phyloP scores from a whole-genome alignment of 2,888 invertebrate genomes.

The Netelia fuscicornis region DNA sequence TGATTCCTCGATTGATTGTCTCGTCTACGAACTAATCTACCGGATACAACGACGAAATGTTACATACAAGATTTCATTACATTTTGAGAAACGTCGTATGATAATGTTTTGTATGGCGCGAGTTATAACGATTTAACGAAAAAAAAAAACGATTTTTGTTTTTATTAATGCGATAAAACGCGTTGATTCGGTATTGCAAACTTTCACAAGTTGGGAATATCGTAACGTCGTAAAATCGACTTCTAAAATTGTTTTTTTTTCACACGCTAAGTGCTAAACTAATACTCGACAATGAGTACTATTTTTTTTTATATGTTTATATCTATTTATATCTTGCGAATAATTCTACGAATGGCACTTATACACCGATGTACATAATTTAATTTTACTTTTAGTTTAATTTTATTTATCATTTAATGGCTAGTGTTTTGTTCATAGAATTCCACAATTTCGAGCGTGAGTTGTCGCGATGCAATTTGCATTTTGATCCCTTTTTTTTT shows the following conservation, averaged over 20 bases:
- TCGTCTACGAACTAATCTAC: constrained; percentile 50
- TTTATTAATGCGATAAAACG: constrained; percentile 6
- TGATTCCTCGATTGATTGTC: constrained; percentile 61
- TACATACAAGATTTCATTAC: not conserved
- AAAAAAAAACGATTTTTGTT: not conserved
- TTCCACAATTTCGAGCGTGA: constrained; percentile 24
- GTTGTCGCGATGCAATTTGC: constrained; percentile 20
- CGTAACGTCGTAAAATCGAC: constrained; percentile 21
- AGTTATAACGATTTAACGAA: not conserved
- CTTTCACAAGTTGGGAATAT: constrained; percentile 9
- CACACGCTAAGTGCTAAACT: not conserved
- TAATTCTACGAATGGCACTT: constrained; percentile 48
- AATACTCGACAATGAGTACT: constrained; percentile 28
- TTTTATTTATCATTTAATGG: constrained; percentile 53
- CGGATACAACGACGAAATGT: constrained; percentile 14
- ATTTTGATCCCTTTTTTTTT: constrained; percentile 50
- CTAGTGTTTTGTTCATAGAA: constrained; percentile 57
- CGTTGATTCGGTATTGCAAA: constrained; percentile 2
- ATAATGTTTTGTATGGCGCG: not conserved
- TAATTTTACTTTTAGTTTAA: not conserved
- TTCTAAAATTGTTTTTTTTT: constrained; percentile 6
- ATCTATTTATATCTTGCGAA: not conserved
- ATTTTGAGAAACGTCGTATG: not conserved
- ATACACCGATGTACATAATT: constrained; percentile 34
- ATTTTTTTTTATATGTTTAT: not conserved